These are phyloP conservation scores for Falco peregrinus DNA, from an alignment of 2,797 vertebrate genomes.

Conservation along the genomic window DNA sequence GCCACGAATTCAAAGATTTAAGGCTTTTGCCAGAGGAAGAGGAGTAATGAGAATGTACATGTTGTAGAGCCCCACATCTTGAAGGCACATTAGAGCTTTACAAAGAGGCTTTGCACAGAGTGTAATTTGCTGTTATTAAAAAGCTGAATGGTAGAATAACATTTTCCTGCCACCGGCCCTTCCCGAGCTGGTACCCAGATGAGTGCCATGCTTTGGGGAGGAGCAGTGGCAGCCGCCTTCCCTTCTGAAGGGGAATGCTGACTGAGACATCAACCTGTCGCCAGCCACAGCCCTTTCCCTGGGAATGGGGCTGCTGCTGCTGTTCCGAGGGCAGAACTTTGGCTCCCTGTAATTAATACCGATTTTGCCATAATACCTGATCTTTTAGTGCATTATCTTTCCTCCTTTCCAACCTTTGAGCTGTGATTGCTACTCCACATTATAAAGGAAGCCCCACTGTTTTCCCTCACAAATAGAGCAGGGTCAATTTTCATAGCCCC, in stretches of 20 bases:
- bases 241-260: not conserved
- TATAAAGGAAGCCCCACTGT: conserved; percentile 21
- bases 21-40: not conserved
- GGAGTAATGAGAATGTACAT: not conserved
- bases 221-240: too few species aligned
- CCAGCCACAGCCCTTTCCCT: conserved; percentile 15
- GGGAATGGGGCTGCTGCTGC: conserved; percentile 19
- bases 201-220: not conserved
- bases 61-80: not conserved
- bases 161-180: not conserved
- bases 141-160: not conserved
- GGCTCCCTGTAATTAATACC: conserved; percentile 48
- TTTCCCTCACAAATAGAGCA: not conserved
- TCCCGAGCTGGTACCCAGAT: not conserved
- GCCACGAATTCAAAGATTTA: not conserved
- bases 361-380: conserved; percentile 48
- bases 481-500: conserved; percentile 43
- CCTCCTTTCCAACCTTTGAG: conserved; percentile 8
- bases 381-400: conserved; percentile 46
- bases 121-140: not conserved
- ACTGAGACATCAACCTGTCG: not conserved
- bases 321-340: conserved; percentile 41
- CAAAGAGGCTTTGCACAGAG: not conserved
- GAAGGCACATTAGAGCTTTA: not conserved
- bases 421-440: not conserved